Evolutionary conservation across 2,888 invertebrate species (phyloP).

Genomic region (Mellilla xanthometata): DNA sequence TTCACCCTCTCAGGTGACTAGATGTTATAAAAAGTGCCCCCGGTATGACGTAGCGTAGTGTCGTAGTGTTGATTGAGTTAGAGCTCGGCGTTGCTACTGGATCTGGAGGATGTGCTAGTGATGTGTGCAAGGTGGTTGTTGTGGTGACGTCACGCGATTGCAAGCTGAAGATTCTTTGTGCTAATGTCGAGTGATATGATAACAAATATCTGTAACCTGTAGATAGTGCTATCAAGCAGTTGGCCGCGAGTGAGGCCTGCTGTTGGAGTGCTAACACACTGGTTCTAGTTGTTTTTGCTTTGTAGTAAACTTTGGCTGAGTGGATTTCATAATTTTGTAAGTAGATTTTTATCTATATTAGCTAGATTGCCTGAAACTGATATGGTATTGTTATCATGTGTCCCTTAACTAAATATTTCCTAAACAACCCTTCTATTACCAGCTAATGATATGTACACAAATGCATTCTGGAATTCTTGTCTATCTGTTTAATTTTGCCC

Average conservation of each 20-base stretch:
- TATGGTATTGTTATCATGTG: no score
- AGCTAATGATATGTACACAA: no score
- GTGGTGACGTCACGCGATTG: conserved; percentile 65
- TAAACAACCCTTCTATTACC: no score
- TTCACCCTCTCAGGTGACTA: conserved; percentile 31
- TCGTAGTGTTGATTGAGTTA: conserved; percentile 44
- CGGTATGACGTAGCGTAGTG: conserved; percentile 46
- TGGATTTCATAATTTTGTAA: conserved; percentile 17
- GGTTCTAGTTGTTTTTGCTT: conserved; percentile 11
- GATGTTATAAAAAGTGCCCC: conserved; percentile 41
- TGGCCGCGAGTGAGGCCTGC: conserved; percentile 16
- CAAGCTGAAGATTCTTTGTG: conserved; percentile 62
- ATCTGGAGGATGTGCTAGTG: conserved; percentile 50
- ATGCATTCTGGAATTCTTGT: no score
- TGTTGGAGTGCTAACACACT: conserved; percentile 13
- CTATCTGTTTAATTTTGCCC: no score
- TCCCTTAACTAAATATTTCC: no score
- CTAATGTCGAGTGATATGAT: conserved; percentile 65
- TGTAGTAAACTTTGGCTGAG: conserved; percentile 8
- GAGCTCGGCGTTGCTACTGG: conserved; percentile 50
- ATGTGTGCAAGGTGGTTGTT: conserved; percentile 58
- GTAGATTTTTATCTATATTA: neutral
- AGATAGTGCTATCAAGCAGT: conserved; percentile 50
- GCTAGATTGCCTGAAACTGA: no score
- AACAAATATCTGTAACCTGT: conserved; percentile 65